phyloP scores from a whole-genome alignment of 2,888 invertebrate genomes.

The Galeruca laticollis region DNA sequence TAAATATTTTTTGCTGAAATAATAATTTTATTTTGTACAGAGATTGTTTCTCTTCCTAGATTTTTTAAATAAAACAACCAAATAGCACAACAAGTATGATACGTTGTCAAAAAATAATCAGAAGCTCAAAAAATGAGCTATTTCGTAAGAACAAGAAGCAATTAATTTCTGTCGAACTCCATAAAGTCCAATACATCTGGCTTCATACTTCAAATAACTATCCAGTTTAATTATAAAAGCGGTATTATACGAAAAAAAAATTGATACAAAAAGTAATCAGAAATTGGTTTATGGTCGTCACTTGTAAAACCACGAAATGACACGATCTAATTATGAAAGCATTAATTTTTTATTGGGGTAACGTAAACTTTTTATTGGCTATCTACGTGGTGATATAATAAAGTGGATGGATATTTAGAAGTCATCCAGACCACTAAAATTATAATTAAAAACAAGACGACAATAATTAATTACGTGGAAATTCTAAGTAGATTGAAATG shows the following conservation, averaged over 20 bases:
- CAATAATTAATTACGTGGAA: neutral
- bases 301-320: neutral
- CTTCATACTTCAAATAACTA: neutral
- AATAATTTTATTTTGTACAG: too few relatives aligned
- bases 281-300: neutral
- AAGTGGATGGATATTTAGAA: neutral
- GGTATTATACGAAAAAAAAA: neutral
- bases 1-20: too few relatives aligned
- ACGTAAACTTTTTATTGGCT: neutral
- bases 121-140: neutral
- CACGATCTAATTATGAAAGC: slow-evolving; percentile 4
- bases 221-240: neutral
- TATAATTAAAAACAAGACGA: neutral
- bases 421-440: neutral
- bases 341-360: neutral
- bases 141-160: neutral
- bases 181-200: neutral
- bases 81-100: too few relatives aligned
- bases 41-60: too few relatives aligned
- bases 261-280: neutral
- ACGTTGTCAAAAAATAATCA: neutral
- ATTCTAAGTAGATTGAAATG: neutral
- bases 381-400: neutral
- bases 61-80: too few relatives aligned
- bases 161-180: neutral